Conservation (phyloP, 35 echinoderm and acorn worm genomes). For the Holothuria glaberrima region DNA sequence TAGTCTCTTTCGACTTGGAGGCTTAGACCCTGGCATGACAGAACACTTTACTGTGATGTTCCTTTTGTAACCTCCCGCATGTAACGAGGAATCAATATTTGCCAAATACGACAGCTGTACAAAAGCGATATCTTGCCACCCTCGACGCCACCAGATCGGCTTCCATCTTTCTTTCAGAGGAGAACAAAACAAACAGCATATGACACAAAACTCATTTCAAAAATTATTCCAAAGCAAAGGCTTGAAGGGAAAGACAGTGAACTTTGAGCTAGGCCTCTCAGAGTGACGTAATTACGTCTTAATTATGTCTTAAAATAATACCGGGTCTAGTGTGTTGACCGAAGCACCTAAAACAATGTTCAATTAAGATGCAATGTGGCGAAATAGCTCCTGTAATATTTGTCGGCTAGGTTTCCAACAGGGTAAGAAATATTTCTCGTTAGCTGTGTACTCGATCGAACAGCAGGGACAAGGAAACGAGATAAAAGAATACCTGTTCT, state of each 20-base stretch:
- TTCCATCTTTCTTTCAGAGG: conserved; percentile 7
- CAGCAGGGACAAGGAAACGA: conserved; percentile 6
- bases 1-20: too few relatives aligned
- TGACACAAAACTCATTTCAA: conserved; percentile 52
- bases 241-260: conserved; percentile 19
- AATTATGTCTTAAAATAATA: conserved; percentile 47
- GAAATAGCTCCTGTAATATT: conserved; percentile 25
- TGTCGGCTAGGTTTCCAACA: conserved; percentile 29
- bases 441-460: conserved; percentile 25
- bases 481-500: conserved; percentile 24
- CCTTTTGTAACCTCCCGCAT: conserved; percentile 7
- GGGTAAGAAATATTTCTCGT: conserved; percentile 32
- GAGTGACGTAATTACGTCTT: conserved; percentile 55
- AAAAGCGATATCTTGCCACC: conserved; percentile 46
- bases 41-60: too few relatives aligned
- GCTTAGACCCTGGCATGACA: too few relatives aligned
- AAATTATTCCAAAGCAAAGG: background rate
- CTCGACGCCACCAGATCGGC: background rate
- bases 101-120: conserved; percentile 54
- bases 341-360: conserved; percentile 57
- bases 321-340: conserved; percentile 42
- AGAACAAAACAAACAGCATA: conserved; percentile 34
- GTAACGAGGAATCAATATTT: conserved; percentile 27
- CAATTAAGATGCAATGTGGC: conserved; percentile 32
- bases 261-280: conserved; percentile 29